Evolutionary conservation across 2,888 invertebrate genomes (phyloP).

Genomic region (Dasysyrphus tricinctus): DNA sequence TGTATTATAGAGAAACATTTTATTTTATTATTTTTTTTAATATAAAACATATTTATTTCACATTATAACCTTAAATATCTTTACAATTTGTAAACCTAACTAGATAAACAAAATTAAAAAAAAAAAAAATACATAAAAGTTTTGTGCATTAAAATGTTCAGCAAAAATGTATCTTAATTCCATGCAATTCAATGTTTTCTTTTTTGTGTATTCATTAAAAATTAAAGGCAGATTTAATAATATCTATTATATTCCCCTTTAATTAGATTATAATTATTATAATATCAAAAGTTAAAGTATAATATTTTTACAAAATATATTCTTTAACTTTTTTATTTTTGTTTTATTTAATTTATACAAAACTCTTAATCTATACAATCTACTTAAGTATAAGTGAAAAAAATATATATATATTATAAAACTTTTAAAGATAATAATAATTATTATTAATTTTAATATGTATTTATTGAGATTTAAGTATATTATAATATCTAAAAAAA

Average conservation of each 20-base stretch:
- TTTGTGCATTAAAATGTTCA: conserved; percentile 15
- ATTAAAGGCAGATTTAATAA: conserved; percentile 66
- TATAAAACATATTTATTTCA: conserved; percentile 75
- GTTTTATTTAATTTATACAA: conserved; percentile 34
- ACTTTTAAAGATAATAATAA: conserved; percentile 12
- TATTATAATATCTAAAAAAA: conserved; percentile 26
- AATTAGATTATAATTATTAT: neutral
- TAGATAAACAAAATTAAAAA: conserved; percentile 52
- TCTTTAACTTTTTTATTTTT: conserved; percentile 63
- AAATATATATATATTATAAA: conserved; percentile 11
- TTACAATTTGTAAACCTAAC: conserved; percentile 70
- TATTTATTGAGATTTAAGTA: conserved; percentile 32
- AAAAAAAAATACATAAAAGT: conserved; percentile 19
- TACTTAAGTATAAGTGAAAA: conserved; percentile 25
- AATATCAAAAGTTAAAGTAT: conserved; percentile 63
- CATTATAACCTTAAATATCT: conserved; percentile 70
- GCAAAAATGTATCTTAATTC: conserved; percentile 49
- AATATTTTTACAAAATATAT: conserved; percentile 77
- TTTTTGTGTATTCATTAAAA: conserved; percentile 41
- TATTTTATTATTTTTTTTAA: conserved; percentile 24
- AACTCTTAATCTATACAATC: conserved; percentile 50
- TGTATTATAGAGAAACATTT: neutral
- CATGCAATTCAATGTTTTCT: conserved; percentile 31
- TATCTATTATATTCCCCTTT: conserved; percentile 20
- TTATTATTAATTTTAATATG: neutral